A percentile compares a stretch with the other conserved stretches of the same genome.
These are phyloP conservation scores for Thymelicus lineola DNA, from an alignment of 2,888 invertebrate genomes.

Conservation along the genomic window DNA sequence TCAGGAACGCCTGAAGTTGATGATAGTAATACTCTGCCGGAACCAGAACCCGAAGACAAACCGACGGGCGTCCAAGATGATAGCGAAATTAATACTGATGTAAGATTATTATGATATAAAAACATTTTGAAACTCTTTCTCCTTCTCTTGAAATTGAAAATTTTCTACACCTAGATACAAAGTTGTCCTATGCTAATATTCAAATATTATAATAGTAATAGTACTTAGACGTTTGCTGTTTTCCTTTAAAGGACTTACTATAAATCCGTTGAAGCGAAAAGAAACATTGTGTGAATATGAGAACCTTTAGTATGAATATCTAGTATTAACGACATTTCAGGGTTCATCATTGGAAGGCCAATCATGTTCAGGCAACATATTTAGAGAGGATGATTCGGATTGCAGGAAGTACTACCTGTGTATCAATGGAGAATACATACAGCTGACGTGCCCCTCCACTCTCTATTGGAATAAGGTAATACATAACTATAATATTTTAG, in stretches of 20 bases:
- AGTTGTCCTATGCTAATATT: too few species aligned
- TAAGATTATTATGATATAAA: neutral
- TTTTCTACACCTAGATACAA: neutral
- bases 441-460: slow-evolving; percentile 90
- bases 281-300: too few species aligned
- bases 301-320: too few species aligned
- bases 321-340: slow-evolving; percentile 51
- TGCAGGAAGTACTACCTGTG: slow-evolving; percentile 93
- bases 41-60: slow-evolving; percentile 37
- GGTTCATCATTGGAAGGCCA: slow-evolving; percentile 83
- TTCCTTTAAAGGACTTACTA: too few species aligned
- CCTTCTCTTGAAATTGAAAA: too few species aligned
- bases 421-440: slow-evolving; percentile 88
- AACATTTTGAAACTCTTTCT: too few species aligned
- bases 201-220: too few species aligned
- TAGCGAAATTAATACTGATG: slow-evolving; percentile 33
- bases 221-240: too few species aligned
- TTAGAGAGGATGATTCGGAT: slow-evolving; percentile 86
- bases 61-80: slow-evolving; percentile 40
- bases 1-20: slow-evolving; percentile 33
- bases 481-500: neutral
- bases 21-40: slow-evolving; percentile 36
- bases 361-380: slow-evolving; percentile 84
- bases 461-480: slow-evolving; percentile 90
- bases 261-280: too few species aligned